Conservation (phyloP, 1,140 invertebrate genomes). For the Antheraea mylitta region DNA sequence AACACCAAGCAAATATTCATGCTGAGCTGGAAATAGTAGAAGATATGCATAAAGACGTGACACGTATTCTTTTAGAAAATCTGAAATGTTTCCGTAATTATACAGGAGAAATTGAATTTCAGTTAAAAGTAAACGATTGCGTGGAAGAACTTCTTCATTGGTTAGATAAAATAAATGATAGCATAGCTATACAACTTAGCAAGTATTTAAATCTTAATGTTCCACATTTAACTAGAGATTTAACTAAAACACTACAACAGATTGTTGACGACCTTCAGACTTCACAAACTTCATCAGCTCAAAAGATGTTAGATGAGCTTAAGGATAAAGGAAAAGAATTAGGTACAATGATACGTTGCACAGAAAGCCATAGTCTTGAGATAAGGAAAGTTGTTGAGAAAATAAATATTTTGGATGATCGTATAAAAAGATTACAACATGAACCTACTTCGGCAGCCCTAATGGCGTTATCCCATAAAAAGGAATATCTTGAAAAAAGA, state of each 20-base stretch:
- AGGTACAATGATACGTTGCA: slow-evolving; percentile 49
- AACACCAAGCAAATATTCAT: slow-evolving; percentile 41
- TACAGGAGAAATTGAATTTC: slow-evolving; percentile 45
- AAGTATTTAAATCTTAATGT: slow-evolving; percentile 55
- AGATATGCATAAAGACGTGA: slow-evolving; percentile 63
- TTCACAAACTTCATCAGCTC: slow-evolving; percentile 34
- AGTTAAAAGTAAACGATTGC: slow-evolving; percentile 39
- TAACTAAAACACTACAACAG: slow-evolving; percentile 64
- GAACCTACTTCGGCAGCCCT: slow-evolving; percentile 51
- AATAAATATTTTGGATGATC: slow-evolving; percentile 52
- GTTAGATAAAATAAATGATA: slow-evolving; percentile 64
- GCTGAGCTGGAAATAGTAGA: slow-evolving; percentile 65
- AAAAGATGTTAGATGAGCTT: slow-evolving; percentile 49
- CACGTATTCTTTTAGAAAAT: slow-evolving; percentile 43
- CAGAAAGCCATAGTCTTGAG: slow-evolving; percentile 51
- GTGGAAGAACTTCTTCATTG: slow-evolving; percentile 53
- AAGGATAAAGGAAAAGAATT: slow-evolving; percentile 52
- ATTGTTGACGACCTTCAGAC: slow-evolving; percentile 52
- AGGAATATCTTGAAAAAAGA: slow-evolving; percentile 54
- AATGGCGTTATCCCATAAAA: slow-evolving; percentile 53
- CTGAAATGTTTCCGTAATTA: slow-evolving; percentile 52
- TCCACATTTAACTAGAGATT: slow-evolving; percentile 44
- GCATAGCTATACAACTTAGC: slow-evolving; percentile 41
- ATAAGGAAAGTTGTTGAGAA: slow-evolving; percentile 61
- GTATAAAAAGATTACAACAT: slow-evolving; percentile 47